Conservation (phyloP, 2,797 vertebrate species). For the Parotocinclus haroldoi region DNA sequence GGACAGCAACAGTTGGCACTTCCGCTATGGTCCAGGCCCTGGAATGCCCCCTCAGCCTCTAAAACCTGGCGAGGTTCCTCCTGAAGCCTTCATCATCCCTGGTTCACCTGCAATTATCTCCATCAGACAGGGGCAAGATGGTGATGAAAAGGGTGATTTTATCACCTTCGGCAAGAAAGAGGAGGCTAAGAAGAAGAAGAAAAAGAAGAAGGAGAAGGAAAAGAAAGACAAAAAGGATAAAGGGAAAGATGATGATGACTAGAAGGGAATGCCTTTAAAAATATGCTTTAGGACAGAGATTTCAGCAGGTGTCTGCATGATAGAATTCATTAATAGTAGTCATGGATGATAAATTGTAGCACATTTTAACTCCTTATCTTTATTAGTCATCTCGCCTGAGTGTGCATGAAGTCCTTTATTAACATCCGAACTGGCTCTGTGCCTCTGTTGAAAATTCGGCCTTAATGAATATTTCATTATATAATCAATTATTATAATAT, state of each 20-base stretch:
- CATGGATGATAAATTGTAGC: no score
- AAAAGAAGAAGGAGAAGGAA: slow-evolving; percentile 96
- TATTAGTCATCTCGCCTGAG: no score
- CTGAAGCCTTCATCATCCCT: slow-evolving; percentile 98
- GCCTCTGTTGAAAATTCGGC: slow-evolving; percentile 45
- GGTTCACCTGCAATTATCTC: slow-evolving; percentile 99
- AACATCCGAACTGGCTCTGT: neutral
- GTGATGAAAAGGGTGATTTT: slow-evolving; percentile 95
- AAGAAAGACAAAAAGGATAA: slow-evolving; percentile 92
- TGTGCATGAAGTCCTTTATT: no score
- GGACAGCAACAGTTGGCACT: slow-evolving; percentile 99
- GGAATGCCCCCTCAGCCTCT: slow-evolving; percentile 83
- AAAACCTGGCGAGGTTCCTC: slow-evolving; percentile 91
- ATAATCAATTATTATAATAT: slow-evolving; percentile 46
- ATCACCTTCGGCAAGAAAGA: slow-evolving; percentile 98
- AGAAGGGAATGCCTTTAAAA: slow-evolving; percentile 61
- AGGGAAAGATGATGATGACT: slow-evolving; percentile 95
- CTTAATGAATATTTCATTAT: slow-evolving; percentile 49
- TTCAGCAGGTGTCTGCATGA: slow-evolving; percentile 63
- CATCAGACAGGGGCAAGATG: slow-evolving; percentile 94
- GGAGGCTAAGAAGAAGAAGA: slow-evolving; percentile 94
- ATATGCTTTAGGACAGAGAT: slow-evolving; percentile 69
- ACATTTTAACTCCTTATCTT: no score
- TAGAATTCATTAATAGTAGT: no score
- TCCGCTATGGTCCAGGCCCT: slow-evolving; percentile 90